Evolutionary conservation across 2,888 invertebrate species (phyloP).

Genomic region (Fragum fragum): DNA sequence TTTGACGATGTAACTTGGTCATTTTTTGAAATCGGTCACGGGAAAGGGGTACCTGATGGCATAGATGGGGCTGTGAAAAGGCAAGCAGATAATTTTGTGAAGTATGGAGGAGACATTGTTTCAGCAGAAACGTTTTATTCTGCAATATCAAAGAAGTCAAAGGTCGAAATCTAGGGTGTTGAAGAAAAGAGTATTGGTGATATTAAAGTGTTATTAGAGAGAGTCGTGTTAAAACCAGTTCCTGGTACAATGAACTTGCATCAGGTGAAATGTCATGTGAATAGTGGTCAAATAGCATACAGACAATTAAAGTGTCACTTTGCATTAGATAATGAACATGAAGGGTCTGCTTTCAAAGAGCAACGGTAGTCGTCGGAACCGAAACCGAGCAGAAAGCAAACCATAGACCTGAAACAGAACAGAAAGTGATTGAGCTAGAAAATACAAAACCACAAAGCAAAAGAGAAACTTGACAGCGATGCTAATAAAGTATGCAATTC

Average conservation of each 20-base stretch:
- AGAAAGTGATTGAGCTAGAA: too few relatives aligned
- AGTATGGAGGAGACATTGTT: slow-evolving; percentile 51
- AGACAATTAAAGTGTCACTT: slow-evolving; percentile 53
- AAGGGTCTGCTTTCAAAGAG: too few relatives aligned
- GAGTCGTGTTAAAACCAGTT: background rate
- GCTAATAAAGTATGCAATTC: background rate
- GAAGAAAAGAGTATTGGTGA: background rate
- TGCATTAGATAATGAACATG: too few relatives aligned
- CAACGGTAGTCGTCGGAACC: slow-evolving; percentile 29
- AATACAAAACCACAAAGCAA: background rate
- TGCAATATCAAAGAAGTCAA: too few relatives aligned
- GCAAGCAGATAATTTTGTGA: slow-evolving; percentile 18
- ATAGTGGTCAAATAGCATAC: slow-evolving; percentile 32
- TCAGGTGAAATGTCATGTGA: slow-evolving; percentile 45
- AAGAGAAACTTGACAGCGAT: slow-evolving; percentile 27
- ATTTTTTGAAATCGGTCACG: slow-evolving; percentile 83
- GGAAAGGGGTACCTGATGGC: slow-evolving; percentile 84
- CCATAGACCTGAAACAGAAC: too few relatives aligned
- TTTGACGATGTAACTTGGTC: slow-evolving; percentile 76
- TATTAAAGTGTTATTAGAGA: background rate
- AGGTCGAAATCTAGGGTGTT: too few relatives aligned
- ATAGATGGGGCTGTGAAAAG: slow-evolving; percentile 79
- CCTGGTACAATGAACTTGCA: slow-evolving; percentile 40
- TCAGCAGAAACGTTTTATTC: slow-evolving; percentile 15
- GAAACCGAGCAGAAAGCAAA: too few relatives aligned